Base-by-base conservation (phyloP, 2,888 invertebrate genomes). In the Cephus rjabovi region DNA sequence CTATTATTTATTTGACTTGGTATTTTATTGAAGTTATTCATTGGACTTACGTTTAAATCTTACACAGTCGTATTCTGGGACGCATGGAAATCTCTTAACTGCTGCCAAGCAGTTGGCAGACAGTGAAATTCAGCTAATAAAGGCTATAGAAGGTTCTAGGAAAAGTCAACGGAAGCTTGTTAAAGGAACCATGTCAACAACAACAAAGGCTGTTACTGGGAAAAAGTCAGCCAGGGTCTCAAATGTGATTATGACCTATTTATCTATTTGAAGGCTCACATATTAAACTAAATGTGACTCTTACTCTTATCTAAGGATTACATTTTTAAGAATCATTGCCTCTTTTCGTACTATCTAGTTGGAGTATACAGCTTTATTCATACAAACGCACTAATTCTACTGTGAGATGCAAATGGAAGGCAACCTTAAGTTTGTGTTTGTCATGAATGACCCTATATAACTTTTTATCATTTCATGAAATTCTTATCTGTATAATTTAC, bases 91-190 rank as follows among this genome's bases (percentile, higher is more conserved):
- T 84, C 81, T 90, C 78, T 86, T 90, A 69, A 82, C 86, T 82
- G 90, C 89, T 76, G 89, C 87, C 78, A 89, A 87, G 79, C 86
- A 88, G 81, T 85, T 90, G 82, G 90, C 87, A 68, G 89, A 90
- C 69, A 90, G 87, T 79, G 89, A 91, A 79, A 89, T 91, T 71
- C 83, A 90, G 35, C 81, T 90, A 23, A 81, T 90, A 76, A 87
- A 90, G 78, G 82, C 82, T 12, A 89, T 91, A 74, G 87, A 89
- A 76, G 86, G 84, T 73, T 88, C 89, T 2, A 85, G 83, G 34
- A 82, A 77, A 40, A 77, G 74, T 75, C 76, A 75, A 4, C 76
- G 80, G 35, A 76, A 79, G 69, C 76, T 79, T 34, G 76, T 77
- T 23, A 74, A 69, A 73, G 77, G 75, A 69, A 81, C 78, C 30